Base-by-base conservation (phyloP, 2,797 vertebrate species). In the Nasua narica region DNA sequence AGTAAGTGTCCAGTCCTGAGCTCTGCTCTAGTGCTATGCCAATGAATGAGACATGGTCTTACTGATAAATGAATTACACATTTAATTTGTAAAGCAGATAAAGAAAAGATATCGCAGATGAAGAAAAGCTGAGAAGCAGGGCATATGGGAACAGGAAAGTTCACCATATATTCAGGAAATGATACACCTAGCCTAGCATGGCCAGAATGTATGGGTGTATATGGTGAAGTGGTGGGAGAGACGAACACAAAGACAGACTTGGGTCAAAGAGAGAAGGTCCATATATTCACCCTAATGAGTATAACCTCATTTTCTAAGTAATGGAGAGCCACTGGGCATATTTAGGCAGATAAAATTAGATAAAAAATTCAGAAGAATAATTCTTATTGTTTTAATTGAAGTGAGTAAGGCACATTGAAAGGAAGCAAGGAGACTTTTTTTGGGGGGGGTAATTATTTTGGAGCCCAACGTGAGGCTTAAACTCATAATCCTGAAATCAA, bases 21-120 rank as follows among this genome's bases (percentile, higher is more conserved):
- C 16, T 91, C 48, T 84, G 70, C 56, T 96, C 32, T 79, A 4
- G 35, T 56, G 81, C 48, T 81, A 48, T 19, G 27, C n/a, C 50
- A 82, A 69, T 50, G 69, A 87, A 78, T 72, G 43, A 84, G 87
- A 78, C 21, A 46, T 27, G 32, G 21, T 58, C 60, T 78, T 83
- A 90, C 2, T 87, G 37, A 93, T 52, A 78, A 83, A 79, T 58
- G 16, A 43, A 54, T 52, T n/a, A 85, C 29, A 74, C 15, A 88
- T 35, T 90, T 83, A 79, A 92, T 74, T 58, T 81, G 27, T 29
- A 95, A 88, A 93, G 43, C 40, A 88, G 79, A 79, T 77, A 93
- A 84, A 81, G 43, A 88, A 93, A 90, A 43, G 43, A 16, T 76
- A 91, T 19, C 7, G 1, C 29, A 79, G 83, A 56, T 62, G 50